These are phyloP conservation scores for Chionis minor DNA, from an alignment of 2,113 vertebrate species.

Conservation along the genomic window DNA sequence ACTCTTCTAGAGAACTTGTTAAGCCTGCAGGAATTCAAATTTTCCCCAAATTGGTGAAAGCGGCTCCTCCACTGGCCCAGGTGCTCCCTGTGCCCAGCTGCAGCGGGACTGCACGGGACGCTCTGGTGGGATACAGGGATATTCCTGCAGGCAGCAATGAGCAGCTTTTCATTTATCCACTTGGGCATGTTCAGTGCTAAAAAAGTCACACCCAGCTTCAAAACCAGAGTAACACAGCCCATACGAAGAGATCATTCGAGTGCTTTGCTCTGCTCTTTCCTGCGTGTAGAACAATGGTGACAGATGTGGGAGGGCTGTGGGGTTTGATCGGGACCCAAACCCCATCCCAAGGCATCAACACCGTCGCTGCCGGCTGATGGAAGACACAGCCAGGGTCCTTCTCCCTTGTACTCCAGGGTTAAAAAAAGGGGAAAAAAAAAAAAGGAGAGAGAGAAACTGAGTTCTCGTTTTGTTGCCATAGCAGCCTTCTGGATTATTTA, in stretches of 20 bases:
- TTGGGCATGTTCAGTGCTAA: neutral
- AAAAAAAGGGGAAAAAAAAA: neutral
- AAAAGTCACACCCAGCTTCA: neutral
- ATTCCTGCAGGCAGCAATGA: neutral
- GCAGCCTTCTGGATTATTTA: conserved; percentile 64
- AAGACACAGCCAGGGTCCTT: neutral
- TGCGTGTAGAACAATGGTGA: neutral
- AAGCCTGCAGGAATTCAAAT: neutral
- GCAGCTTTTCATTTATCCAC: neutral
- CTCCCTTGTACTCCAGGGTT: neutral
- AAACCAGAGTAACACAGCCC: neutral
- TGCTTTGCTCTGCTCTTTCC: neutral
- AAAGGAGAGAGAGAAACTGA: neutral
- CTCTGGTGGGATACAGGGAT: neutral
- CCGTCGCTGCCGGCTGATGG: neutral
- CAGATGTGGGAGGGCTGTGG: neutral
- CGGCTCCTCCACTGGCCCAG: neutral
- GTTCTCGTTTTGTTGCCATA: conserved; percentile 55
- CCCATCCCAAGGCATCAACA: neutral
- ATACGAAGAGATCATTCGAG: fast-evolving
- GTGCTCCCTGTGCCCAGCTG: neutral
- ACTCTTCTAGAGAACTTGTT: neutral
- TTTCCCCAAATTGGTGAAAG: no score
- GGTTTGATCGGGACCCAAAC: neutral
- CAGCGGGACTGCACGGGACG: fast-evolving